Percentiles rank a stretch among this genome's conserved stretches.
Conservation (phyloP, 1,140 invertebrate genomes). For the Hestina assimilis region DNA sequence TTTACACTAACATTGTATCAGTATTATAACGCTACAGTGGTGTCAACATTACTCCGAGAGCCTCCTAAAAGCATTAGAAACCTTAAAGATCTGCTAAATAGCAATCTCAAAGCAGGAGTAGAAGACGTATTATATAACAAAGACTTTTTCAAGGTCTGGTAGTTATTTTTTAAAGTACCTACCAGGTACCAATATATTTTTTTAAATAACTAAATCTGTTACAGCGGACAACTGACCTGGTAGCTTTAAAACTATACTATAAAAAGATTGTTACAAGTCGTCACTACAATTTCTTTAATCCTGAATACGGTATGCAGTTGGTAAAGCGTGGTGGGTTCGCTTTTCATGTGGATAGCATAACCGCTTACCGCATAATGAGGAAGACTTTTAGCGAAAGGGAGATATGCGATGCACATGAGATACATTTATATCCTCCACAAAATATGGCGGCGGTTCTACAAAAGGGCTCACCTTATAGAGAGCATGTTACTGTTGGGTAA, state of each 20-base stretch:
- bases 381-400: slow-evolving; percentile 80
- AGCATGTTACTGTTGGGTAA: slow-evolving; percentile 81
- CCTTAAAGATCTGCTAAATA: slow-evolving; percentile 80
- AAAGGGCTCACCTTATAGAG: slow-evolving; percentile 81
- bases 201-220: no score
- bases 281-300: slow-evolving; percentile 45
- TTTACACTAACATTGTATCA: slow-evolving; percentile 83
- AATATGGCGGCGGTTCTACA: slow-evolving; percentile 77
- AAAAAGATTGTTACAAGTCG: slow-evolving; percentile 64
- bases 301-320: slow-evolving; percentile 52
- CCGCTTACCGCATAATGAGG: slow-evolving; percentile 81
- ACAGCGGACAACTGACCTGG: slow-evolving; percentile 74
- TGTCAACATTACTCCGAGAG: slow-evolving; percentile 83
- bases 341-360: slow-evolving; percentile 81
- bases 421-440: slow-evolving; percentile 78
- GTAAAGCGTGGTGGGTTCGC: slow-evolving; percentile 79
- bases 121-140: slow-evolving; percentile 82
- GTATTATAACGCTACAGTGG: slow-evolving; percentile 86
- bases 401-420: slow-evolving; percentile 81
- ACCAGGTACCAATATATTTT: no score
- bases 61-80: slow-evolving; percentile 82
- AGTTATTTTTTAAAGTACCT: background rate
- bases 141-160: slow-evolving; percentile 80
- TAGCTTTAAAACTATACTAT: slow-evolving; percentile 75
- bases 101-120: slow-evolving; percentile 80